phyloP scores from a whole-genome alignment of 2,113 vertebrate genomes.

The Macaca nemestrina region DNA sequence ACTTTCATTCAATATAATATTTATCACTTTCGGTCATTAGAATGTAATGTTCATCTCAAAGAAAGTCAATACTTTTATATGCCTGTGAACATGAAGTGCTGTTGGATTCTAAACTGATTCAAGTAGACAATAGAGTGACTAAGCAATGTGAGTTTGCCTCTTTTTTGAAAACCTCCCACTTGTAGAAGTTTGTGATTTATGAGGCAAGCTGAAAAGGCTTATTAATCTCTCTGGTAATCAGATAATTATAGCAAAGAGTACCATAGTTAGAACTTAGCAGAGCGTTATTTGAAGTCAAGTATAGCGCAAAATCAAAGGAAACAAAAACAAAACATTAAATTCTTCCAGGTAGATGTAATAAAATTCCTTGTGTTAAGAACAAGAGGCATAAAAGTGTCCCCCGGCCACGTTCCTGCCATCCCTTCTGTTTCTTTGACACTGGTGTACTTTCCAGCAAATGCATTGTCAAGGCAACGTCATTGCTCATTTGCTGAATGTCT shows the following conservation, averaged over 20 bases:
- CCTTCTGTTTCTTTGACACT: background rate
- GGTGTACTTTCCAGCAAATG: background rate
- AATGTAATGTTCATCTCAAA: conserved; percentile 57
- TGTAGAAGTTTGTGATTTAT: conserved; percentile 57
- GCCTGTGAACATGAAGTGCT: conserved; percentile 57
- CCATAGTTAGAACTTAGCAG: conserved; percentile 30
- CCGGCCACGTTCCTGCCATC: background rate
- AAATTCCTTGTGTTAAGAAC: background rate
- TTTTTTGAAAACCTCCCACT: conserved; percentile 62
- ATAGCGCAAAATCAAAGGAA: background rate
- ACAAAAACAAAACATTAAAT: background rate
- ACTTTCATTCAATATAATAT: conserved; percentile 57
- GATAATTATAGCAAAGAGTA: conserved; percentile 43
- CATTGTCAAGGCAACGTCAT: background rate
- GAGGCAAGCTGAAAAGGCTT: conserved; percentile 48
- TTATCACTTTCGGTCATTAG: conserved; percentile 66
- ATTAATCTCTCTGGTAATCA: conserved; percentile 64
- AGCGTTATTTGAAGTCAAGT: conserved; percentile 27
- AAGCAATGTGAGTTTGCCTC: conserved; percentile 42
- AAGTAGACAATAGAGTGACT: conserved; percentile 48
- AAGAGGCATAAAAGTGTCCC: background rate
- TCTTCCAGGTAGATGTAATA: background rate
- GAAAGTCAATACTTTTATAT: conserved; percentile 47
- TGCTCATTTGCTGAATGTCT: background rate
- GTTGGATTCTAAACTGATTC: conserved; percentile 45